Base-by-base conservation (phyloP, 1,140 invertebrate genomes). In the Metopolophium dirhodum region DNA sequence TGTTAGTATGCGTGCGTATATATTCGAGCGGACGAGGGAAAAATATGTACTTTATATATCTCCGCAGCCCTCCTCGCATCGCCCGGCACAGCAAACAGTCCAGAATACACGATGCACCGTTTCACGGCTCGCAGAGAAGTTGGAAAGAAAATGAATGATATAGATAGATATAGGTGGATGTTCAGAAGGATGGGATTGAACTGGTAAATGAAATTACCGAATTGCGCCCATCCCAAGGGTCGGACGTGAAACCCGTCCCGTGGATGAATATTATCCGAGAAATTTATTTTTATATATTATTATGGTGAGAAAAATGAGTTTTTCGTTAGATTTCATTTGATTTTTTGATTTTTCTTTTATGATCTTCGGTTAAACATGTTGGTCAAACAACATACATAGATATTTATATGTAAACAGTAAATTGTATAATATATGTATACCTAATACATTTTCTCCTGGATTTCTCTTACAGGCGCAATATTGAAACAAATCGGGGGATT, bases 31-130 rank as follows among this genome's bases (percentile, higher is more conserved):
- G 35, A 85, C 41, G 8, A 85, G 30, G 7, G 86, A 9, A 77
- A 30, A 51, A 88, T 35, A 49, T 41, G 86, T 51, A 88, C 30
- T 88, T 45, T 88, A 77, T 77, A 77, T n/a, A 77, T 77, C 61
- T 47, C 2, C 41, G 41, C 61, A 68, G n/a, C 14, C n/a, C 18
- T 77, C 30, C 30, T 77, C 18, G 11, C 26, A 30, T 45, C 35
- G 11, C 22, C 22, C 83, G 41, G 45, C 23, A 85, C 83, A 30
- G 83, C 22, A 23, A 9, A n/a, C 41, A 11, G 1, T 26, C 3
- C 20, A 22, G 82, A 23, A 45, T 85, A 85, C 22, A 45, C 41
- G 8, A 85, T 11, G 11, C 23, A 8, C 3, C 37, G 41, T 26
- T 41, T 23, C 23, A 14, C 22, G 22, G 6, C 11, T 85, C 22